phyloP scores from a whole-genome alignment of 2,113 vertebrate species.

The Myxocyprinus asiaticus region DNA sequence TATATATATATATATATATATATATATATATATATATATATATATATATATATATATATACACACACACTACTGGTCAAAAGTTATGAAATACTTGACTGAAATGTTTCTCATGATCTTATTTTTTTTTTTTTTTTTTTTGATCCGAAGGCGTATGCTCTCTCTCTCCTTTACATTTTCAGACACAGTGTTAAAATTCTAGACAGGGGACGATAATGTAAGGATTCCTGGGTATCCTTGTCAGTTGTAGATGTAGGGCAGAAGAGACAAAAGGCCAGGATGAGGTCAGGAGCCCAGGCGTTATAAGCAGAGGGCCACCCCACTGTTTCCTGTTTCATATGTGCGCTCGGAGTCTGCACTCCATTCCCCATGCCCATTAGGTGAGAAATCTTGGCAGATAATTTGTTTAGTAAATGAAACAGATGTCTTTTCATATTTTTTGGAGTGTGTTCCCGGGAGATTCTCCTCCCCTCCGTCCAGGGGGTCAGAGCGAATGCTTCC shows the following conservation, averaged over 20 bases:
- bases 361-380: slow-evolving; percentile 61
- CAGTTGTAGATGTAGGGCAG: background rate
- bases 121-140: too few relatives aligned
- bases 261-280: background rate
- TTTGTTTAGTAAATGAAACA: slow-evolving; percentile 79
- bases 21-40: too few relatives aligned
- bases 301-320: slow-evolving; percentile 23
- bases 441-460: slow-evolving; percentile 66
- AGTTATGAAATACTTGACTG: too few relatives aligned
- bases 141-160: too few relatives aligned
- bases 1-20: too few relatives aligned
- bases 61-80: too few relatives aligned
- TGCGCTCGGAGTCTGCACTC: slow-evolving; percentile 45
- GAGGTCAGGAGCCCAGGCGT: slow-evolving; percentile 13
- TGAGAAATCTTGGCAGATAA: slow-evolving; percentile 68
- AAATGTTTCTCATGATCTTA: too few relatives aligned
- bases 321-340: slow-evolving; percentile 3
- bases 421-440: slow-evolving; percentile 77
- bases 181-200: slow-evolving; percentile 46
- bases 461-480: slow-evolving; percentile 71
- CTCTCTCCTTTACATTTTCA: slow-evolving; percentile 51
- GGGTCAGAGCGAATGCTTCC: slow-evolving; percentile 89
- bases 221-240: slow-evolving; percentile 40
- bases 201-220: slow-evolving; percentile 58
- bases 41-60: too few relatives aligned